These are phyloP conservation scores for Cirrhinus molitorella DNA, from an alignment of 2,797 vertebrate genomes.

Conservation along the genomic window DNA sequence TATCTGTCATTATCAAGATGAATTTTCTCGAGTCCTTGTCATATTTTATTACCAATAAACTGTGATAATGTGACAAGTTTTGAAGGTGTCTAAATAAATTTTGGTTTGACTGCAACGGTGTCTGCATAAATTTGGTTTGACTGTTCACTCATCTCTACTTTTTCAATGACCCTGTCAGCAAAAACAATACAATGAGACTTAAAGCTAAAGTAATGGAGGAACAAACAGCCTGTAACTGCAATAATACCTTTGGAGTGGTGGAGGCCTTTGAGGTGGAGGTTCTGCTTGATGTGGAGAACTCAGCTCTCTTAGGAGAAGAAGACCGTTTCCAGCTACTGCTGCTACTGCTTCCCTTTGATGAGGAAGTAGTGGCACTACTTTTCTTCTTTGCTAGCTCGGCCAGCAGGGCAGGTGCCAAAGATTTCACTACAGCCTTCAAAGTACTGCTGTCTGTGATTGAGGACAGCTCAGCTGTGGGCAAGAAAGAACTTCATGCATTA, in stretches of 20 bases:
- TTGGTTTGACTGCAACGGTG: too few species aligned
- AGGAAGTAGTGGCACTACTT: conserved; percentile 53
- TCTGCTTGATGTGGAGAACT: conserved; percentile 53
- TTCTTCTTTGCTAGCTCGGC: conserved; percentile 83
- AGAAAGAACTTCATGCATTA: neutral
- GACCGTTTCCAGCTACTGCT: conserved; percentile 32
- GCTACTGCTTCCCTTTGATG: conserved; percentile 49
- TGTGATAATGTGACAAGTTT: too few species aligned
- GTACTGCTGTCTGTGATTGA: conserved; percentile 58
- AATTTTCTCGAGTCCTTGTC: too few species aligned
- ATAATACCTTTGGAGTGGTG: conserved; percentile 46
- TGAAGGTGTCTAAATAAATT: too few species aligned
- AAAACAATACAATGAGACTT: neutral
- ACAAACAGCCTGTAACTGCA: neutral
- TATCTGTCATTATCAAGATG: too few species aligned
- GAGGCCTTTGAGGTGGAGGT: conserved; percentile 25
- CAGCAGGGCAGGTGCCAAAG: conserved; percentile 78
- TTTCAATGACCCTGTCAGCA: neutral
- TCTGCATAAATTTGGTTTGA: too few species aligned
- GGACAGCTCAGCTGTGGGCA: conserved; percentile 31
- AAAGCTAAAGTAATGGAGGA: neutral
- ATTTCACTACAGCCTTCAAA: conserved; percentile 80
- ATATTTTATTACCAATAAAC: too few species aligned
- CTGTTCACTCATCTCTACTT: too few species aligned
- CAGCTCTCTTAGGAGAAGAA: conserved; percentile 52